Evolutionary conservation across 2,797 vertebrate species (phyloP).

Genomic region (Paramormyrops hopkinsi): DNA sequence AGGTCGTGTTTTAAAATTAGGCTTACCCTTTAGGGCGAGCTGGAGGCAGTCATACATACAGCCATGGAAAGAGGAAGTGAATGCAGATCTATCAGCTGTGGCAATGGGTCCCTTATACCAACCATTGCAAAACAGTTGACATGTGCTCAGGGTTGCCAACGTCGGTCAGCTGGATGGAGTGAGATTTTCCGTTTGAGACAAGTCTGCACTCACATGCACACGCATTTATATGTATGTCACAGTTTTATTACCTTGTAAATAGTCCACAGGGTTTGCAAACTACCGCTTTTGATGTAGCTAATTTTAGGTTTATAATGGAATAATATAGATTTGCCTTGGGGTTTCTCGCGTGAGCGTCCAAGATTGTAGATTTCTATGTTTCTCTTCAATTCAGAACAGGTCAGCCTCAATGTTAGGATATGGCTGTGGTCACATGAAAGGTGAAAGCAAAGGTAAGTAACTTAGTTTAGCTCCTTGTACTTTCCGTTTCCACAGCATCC

Average conservation of each 20-base stretch:
- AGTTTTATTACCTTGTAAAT: neutral
- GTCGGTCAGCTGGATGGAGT: neutral
- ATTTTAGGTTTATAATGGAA: neutral
- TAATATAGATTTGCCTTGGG: neutral
- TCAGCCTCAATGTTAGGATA: neutral
- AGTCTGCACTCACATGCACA: neutral
- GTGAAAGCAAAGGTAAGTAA: neutral
- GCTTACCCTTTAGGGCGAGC: neutral
- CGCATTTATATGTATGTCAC: neutral
- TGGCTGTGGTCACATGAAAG: neutral
- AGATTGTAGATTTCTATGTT: neutral
- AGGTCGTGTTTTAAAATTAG: slow-evolving; percentile 8
- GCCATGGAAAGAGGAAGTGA: neutral
- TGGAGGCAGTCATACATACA: neutral
- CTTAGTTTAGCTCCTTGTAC: neutral
- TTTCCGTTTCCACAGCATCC: neutral
- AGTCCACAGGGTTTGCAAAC: neutral
- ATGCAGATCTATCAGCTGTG: neutral
- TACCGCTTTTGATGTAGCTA: neutral
- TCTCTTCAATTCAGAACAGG: neutral
- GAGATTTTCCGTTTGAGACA: neutral
- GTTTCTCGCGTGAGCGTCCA: neutral
- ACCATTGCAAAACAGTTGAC: neutral
- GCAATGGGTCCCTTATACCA: neutral
- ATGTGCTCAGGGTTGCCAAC: neutral